Base-by-base conservation (phyloP, 2,888 invertebrate genomes). In the Leptinotarsa juncta region DNA sequence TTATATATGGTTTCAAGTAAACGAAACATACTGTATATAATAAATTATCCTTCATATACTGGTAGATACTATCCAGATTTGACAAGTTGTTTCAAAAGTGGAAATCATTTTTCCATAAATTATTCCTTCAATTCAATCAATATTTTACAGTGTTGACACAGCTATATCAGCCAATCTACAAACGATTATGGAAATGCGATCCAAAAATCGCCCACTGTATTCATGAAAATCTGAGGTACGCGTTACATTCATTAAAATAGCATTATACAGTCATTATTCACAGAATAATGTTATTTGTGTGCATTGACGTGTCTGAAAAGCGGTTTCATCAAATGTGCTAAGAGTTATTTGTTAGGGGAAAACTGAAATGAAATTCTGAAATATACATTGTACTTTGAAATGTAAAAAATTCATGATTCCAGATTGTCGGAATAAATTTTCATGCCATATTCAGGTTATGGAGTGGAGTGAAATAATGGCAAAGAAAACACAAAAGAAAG, bases 221-320 rank as follows among this genome's bases (percentile, higher is more conserved):
- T 23, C 23, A 57, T 57, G 14, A 18, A 57, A 57, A 57, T 62
- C 62, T 62, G 62, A n/a, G 12, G 42, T 62, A 32, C 42, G 42
- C 42, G 42, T 42, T 42, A 62, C 15, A 15, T 32, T 32, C 62
- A 62, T 62, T 62, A 62, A 62, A 62, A 62, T 32, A 15, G 42
- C 62, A 62, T 62, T 42, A 62, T 3, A 42, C n/a, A 42, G 62
- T 62, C 62, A 62, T 62, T 62, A 32, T 10, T n/a, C n/a, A 62
- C 62, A 15, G 42, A 62, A 62, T 18, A n/a, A 42, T 32, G 32
- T 57, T 57, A 57, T 57, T 57, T 57, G 15, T 57, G 18, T 20
- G 57, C 57, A 26, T 4, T 57, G 20, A 23, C 20, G 23, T 23
- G 57, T 57, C 15, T 23, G 14, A 15, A 23, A 57, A 42, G 42